Base-by-base conservation (phyloP, 2,888 invertebrate species). In the Psococerastis gibbosa region DNA sequence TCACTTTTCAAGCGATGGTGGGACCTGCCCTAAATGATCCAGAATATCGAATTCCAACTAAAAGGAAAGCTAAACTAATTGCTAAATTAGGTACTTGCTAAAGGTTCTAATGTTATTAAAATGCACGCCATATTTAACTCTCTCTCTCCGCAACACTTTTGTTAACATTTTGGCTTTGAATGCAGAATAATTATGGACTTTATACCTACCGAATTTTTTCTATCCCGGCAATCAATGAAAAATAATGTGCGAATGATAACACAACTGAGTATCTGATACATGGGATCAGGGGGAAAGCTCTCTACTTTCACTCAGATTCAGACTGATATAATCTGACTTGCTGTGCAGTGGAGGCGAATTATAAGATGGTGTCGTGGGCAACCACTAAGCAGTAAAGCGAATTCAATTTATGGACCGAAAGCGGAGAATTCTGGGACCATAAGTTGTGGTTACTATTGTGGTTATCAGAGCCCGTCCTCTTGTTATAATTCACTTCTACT, bases 121-220 rank as follows among this genome's bases (percentile, higher is more conserved):
- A 31, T 31, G 31, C n/a, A 9, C 9, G n/a, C 9, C 31, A 11
- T 31, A n/a, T 11, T 31, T 31, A 11, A 11, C n/a, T 31, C n/a
- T 31, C n/a, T 31, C 31, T 31, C n/a, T 31, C n/a, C 9, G n/a
- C 9, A n/a, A 31, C n/a, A 11, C n/a, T 31, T 31, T n/a, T 31
- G 9, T 31, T 31, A 31, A 9, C n/a, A 11, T 11, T 11, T 9
- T 33, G 33, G 17, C 33, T 9, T 15, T 33, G 17, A 41, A 32
- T 42, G 42, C 22, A 32, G 32, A 22, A 31, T 22, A 42, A 32
- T 42, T 31, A 32, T 32, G 32, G 32, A 42, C 32, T 33, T 16
- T n/a, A 38, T 38, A 38, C 38, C 17, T 38, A 38, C 38, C 38
- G 38, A 17, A 38, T 16, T 20, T 22, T 38, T 38, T 38, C 38